Percentiles rank a stretch among this genome's conserved stretches.
These are phyloP conservation scores for Cantharis lateralis DNA, from an alignment of 2,888 invertebrate genomes.

Conservation along the genomic window DNA sequence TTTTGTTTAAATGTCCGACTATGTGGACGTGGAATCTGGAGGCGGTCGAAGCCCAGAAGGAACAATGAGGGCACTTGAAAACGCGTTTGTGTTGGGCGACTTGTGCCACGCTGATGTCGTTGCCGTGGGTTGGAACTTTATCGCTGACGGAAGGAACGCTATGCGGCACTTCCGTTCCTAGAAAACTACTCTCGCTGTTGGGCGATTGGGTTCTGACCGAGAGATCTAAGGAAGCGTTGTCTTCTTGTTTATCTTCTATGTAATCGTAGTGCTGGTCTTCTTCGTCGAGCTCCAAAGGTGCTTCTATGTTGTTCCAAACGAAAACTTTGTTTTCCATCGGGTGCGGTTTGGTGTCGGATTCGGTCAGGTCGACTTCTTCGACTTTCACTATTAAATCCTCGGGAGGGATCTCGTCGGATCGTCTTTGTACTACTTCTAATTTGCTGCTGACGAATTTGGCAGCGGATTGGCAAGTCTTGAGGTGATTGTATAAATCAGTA, in stretches of 20 bases:
- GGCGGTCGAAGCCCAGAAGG: constrained; percentile 91
- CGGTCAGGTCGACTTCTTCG: constrained; percentile 39
- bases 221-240: constrained; percentile 50
- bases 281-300: constrained; percentile 51
- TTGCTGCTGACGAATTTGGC: constrained; percentile 44
- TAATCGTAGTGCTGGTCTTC: constrained; percentile 49
- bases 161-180: constrained; percentile 39
- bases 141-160: constrained; percentile 52
- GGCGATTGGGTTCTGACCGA: constrained; percentile 54
- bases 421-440: constrained; percentile 50
- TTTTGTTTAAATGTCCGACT: constrained; percentile 89
- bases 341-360: constrained; percentile 60
- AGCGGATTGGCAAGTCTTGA: constrained; percentile 71
- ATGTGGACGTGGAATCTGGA: constrained; percentile 93
- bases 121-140: constrained; percentile 66
- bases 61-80: constrained; percentile 90
- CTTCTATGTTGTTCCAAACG: constrained; percentile 76
- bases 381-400: constrained; percentile 23
- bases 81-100: constrained; percentile 76
- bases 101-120: constrained; percentile 63
- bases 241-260: constrained; percentile 51
- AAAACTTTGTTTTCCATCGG: constrained; percentile 83
- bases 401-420: constrained; percentile 1
- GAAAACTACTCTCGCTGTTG: constrained; percentile 48
- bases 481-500: constrained; percentile 74